Evolutionary conservation across 1,140 invertebrate species (phyloP).

Genomic region (Sarcophaga peregrina): DNA sequence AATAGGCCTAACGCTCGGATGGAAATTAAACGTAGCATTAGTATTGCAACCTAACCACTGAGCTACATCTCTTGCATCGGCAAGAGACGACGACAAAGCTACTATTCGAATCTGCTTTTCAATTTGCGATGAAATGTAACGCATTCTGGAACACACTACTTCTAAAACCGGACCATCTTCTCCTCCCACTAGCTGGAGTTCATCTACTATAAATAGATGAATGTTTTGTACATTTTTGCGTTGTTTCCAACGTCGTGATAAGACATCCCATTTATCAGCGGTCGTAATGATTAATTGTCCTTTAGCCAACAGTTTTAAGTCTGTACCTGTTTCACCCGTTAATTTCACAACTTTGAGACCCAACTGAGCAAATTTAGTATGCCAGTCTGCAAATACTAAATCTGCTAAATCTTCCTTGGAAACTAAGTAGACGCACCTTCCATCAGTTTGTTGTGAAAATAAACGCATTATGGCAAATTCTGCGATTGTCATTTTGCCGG

Average conservation of each 20-base stretch:
- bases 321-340: constrained; percentile 98
- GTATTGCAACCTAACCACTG: constrained; percentile 96
- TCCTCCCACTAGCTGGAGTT: constrained; percentile 91
- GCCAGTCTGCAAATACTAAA: constrained; percentile 91
- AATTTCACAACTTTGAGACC: constrained; percentile 90
- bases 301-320: constrained; percentile 91
- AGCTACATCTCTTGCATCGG: constrained; percentile 94
- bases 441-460: constrained; percentile 79
- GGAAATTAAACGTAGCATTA: constrained; percentile 97
- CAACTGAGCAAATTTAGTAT: constrained; percentile 86
- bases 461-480: constrained; percentile 96
- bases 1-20: constrained; percentile 95
- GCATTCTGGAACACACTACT: constrained; percentile 95
- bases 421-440: constrained; percentile 92
- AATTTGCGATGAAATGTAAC: constrained; percentile 97
- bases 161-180: constrained; percentile 94
- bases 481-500: constrained; percentile 96
- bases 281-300: constrained; percentile 96
- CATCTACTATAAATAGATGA: constrained; percentile 97
- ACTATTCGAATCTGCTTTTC: constrained; percentile 94
- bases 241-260: constrained; percentile 98
- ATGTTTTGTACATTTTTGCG: constrained; percentile 98
- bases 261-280: constrained; percentile 98
- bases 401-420: constrained; percentile 93
- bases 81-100: constrained; percentile 93